phyloP scores from a whole-genome alignment of 2,113 vertebrate species.

The Eleginops maclovinus region DNA sequence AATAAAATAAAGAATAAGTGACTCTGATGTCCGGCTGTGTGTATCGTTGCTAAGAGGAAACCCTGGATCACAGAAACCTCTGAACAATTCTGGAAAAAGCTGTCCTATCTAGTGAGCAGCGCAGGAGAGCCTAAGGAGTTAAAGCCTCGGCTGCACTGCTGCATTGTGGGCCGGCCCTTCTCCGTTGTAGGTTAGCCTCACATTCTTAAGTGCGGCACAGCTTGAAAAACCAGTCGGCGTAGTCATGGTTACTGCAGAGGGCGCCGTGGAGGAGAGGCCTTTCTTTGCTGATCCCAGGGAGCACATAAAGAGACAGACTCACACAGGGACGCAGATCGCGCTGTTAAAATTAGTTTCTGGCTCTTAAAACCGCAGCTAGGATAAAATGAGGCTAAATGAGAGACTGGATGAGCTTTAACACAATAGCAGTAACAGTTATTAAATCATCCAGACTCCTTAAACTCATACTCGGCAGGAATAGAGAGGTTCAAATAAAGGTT shows the following conservation, averaged over 20 bases:
- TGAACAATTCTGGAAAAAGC: too few relatives aligned
- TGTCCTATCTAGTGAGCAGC: not conserved
- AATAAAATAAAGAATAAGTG: not conserved
- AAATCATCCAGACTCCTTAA: conserved; percentile 13
- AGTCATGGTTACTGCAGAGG: conserved; percentile 82
- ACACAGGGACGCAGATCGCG: conserved; percentile 22
- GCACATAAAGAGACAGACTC: conserved; percentile 45
- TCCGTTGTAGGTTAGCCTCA: conserved; percentile 60
- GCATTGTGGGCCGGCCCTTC: conserved; percentile 50
- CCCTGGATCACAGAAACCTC: not conserved
- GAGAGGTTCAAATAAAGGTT: not conserved
- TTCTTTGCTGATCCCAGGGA: conserved; percentile 61
- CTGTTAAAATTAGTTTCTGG: conserved; percentile 1
- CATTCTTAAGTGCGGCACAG: conserved; percentile 78
- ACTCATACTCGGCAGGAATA: too few relatives aligned
- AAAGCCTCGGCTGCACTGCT: conserved; percentile 51
- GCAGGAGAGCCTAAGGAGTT: conserved; percentile 47
- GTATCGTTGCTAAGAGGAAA: conserved; percentile 10
- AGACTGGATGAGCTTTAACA: conserved; percentile 15
- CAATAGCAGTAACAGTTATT: conserved; percentile 12
- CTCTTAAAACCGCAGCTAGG: not conserved
- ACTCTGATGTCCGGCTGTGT: not conserved
- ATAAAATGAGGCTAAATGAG: conserved; percentile 16
- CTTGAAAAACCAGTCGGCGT: conserved; percentile 93
- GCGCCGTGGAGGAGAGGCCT: conserved; percentile 73